These are phyloP conservation scores for Lamellibrachia columna DNA, from an alignment of 2,888 invertebrate genomes.

Conservation along the genomic window DNA sequence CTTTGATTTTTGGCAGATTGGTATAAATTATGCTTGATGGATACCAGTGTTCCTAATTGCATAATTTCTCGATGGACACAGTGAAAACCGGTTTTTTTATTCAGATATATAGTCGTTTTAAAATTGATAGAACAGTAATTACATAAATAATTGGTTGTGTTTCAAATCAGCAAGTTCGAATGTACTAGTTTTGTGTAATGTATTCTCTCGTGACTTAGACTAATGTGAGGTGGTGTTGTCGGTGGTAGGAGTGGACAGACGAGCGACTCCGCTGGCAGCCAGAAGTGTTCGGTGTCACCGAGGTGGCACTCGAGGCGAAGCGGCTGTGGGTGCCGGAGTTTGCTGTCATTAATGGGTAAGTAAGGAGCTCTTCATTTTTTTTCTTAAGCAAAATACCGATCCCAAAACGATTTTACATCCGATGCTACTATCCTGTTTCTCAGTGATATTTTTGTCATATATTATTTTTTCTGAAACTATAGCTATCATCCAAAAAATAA, in stretches of 20 bases:
- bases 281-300: constrained; percentile 28
- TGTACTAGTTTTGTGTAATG: neutral
- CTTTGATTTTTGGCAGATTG: no score
- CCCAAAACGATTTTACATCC: no score
- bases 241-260: constrained; percentile 32
- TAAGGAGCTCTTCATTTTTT: neutral
- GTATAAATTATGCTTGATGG: no score
- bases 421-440: no score
- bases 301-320: constrained; percentile 35
- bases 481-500: no score
- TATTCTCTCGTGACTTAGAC: neutral
- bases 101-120: no score
- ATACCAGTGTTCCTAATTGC: no score
- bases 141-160: neutral
- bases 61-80: no score
- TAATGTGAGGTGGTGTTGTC: neutral
- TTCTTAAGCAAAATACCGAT: neutral
- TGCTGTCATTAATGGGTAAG: constrained; percentile 37
- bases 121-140: no score
- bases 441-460: no score
- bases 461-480: no score
- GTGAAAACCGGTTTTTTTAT: no score
- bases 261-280: constrained; percentile 31
- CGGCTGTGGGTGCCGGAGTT: constrained; percentile 38
- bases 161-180: neutral